A percentile compares a stretch with the other conserved stretches of the same genome.
Conservation (phyloP, 2,113 vertebrate species). For the Montifringilla adamsi region DNA sequence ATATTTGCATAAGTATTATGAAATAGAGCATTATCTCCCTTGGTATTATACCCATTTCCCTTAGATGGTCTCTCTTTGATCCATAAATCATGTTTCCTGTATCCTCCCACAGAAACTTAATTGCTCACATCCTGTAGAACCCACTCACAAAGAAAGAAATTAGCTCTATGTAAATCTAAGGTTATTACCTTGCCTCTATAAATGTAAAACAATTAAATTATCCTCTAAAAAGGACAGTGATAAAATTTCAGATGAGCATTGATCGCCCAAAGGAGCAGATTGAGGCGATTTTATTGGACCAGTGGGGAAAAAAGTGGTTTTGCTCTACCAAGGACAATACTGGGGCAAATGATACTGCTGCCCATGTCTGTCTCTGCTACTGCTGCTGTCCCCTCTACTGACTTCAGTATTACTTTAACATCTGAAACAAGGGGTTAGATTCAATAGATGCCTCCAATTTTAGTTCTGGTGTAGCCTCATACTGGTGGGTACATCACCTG, state of each 20-base stretch:
- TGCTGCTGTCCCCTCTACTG: neutral
- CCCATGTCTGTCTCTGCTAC: neutral
- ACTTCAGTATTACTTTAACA: neutral
- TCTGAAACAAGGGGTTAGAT: neutral
- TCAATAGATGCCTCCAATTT: neutral
- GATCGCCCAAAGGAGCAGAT: constrained; percentile 27
- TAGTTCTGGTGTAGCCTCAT: neutral
- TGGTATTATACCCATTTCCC: constrained; percentile 38
- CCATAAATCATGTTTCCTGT: constrained; percentile 60
- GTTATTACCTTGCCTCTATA: constrained; percentile 43
- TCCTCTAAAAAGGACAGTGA: constrained; percentile 51
- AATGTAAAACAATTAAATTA: constrained; percentile 43
- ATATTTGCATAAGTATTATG: constrained; percentile 67
- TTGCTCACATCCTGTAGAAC: constrained; percentile 45
- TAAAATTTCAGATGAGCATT: constrained; percentile 39
- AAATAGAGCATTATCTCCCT: constrained; percentile 45
- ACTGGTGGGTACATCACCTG: neutral
- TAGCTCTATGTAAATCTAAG: constrained; percentile 54
- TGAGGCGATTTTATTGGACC: constrained; percentile 3
- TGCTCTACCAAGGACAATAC: neutral
- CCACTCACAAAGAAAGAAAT: constrained; percentile 52
- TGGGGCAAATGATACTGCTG: neutral
- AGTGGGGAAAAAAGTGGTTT: neutral
- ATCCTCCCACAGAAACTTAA: constrained; percentile 57
- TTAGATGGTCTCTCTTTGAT: constrained; percentile 54